phyloP scores from a whole-genome alignment of 2,113 vertebrate species.

The Vulpes lagopus region DNA sequence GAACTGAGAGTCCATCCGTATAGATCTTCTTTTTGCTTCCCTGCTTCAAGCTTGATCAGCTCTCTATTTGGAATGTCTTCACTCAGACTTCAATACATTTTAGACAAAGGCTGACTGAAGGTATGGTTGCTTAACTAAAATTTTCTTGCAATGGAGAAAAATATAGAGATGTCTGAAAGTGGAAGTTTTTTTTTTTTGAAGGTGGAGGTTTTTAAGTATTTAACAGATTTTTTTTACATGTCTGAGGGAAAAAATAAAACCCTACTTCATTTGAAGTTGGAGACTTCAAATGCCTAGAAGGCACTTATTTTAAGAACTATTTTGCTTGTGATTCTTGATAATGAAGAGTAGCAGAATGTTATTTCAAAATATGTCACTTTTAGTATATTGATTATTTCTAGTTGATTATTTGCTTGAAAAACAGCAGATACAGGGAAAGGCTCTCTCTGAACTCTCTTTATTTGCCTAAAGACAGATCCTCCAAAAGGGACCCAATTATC shows the following conservation, averaged over 20 bases:
- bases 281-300: not conserved
- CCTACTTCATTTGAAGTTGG: not conserved
- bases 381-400: not conserved
- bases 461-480: not conserved
- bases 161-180: not conserved
- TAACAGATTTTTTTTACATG: not conserved
- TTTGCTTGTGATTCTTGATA: conserved; percentile 31
- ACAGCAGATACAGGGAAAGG: not conserved
- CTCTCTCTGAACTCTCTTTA: not conserved
- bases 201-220: not conserved
- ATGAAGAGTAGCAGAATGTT: not conserved
- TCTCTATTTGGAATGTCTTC: not conserved
- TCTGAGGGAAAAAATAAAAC: not conserved
- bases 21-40: not conserved
- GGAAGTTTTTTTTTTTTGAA: not conserved
- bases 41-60: not conserved
- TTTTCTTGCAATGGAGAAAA: not conserved
- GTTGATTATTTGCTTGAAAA: not conserved
- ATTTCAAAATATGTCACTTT: not conserved
- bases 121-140: not conserved
- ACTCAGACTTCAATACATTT: not conserved
- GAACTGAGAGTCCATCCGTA: not conserved
- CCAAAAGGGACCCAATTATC: not conserved
- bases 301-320: not conserved
- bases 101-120: not conserved